Conservation (phyloP, 2,888 invertebrate genomes). For the Conus canariensis region DNA sequence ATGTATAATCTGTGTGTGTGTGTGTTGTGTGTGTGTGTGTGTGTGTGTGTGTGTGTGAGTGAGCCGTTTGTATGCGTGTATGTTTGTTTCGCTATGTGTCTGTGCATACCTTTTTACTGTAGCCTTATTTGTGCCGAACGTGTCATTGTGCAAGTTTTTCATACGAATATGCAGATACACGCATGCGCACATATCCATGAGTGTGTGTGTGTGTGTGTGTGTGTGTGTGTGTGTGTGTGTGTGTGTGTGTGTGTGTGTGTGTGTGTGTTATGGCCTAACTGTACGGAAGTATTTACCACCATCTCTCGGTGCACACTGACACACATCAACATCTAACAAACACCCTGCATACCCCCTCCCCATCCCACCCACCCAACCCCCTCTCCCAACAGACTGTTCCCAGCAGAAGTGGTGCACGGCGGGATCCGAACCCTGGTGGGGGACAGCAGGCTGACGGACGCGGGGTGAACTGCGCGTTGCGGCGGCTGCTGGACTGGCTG, state of each 20-base stretch:
- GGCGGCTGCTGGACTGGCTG: slow-evolving; percentile 74
- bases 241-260: not conserved
- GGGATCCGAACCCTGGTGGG: slow-evolving; percentile 64
- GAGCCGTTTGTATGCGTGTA: too few species aligned
- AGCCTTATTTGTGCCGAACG: too few species aligned
- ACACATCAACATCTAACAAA: not conserved
- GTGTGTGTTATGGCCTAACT: not conserved
- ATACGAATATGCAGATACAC: not conserved
- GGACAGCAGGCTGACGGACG: slow-evolving; percentile 60
- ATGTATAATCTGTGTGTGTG: too few species aligned
- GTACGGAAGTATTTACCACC: too few species aligned
- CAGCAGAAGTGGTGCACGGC: slow-evolving; percentile 41
- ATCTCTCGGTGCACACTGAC: not conserved
- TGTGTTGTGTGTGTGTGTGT: too few species aligned
- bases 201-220: slow-evolving; percentile 9
- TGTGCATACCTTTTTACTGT: too few species aligned
- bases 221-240: slow-evolving; percentile 1
- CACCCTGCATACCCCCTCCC: not conserved
- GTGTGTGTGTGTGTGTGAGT: too few species aligned
- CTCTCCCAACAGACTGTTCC: slow-evolving; percentile 30
- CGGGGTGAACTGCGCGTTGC: slow-evolving; percentile 65
- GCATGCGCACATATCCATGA: not conserved
- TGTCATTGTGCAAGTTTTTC: too few species aligned
- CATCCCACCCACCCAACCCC: not conserved
- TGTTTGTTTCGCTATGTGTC: too few species aligned